A percentile compares a stretch with the other conserved stretches of the same genome.
These are phyloP conservation scores for Ostrea denselamellosa DNA, from an alignment of 1,140 invertebrate species.

Conservation along the genomic window DNA sequence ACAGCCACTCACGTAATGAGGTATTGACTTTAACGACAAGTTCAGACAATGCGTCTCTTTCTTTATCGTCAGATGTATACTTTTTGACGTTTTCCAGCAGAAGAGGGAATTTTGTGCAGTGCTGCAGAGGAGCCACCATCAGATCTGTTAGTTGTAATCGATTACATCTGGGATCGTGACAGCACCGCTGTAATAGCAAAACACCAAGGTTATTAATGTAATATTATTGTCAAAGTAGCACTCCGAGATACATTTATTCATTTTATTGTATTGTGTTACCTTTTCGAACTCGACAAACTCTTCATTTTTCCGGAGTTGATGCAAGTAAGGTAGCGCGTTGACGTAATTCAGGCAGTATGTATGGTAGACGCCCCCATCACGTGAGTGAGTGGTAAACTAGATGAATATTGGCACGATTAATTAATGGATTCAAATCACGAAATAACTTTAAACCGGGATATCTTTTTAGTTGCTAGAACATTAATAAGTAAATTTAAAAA, in stretches of 20 bases:
- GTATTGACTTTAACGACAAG: slow-evolving; percentile 84
- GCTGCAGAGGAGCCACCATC: slow-evolving; percentile 85
- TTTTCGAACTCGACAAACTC: slow-evolving; percentile 85
- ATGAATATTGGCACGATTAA: slow-evolving; percentile 39
- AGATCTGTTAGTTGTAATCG: slow-evolving; percentile 85
- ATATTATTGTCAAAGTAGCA: not conserved
- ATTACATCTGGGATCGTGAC: slow-evolving; percentile 83
- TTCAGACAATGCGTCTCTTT: slow-evolving; percentile 81
- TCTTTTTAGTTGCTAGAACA: too few species aligned
- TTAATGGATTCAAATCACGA: not conserved
- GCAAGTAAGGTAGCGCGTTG: slow-evolving; percentile 83
- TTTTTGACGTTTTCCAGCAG: slow-evolving; percentile 83
- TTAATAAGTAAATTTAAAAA: too few species aligned
- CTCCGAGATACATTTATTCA: not conserved
- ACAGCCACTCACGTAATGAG: slow-evolving; percentile 82
- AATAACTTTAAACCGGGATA: too few species aligned
- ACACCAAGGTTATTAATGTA: not conserved
- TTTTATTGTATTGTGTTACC: slow-evolving; percentile 74
- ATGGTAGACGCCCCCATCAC: slow-evolving; percentile 81
- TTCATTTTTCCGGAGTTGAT: slow-evolving; percentile 82
- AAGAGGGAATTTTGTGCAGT: slow-evolving; percentile 86
- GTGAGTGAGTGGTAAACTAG: slow-evolving; percentile 77
- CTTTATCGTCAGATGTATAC: slow-evolving; percentile 82
- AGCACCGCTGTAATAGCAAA: slow-evolving; percentile 80
- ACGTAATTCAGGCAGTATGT: slow-evolving; percentile 84